Evolutionary conservation across 2,888 invertebrate genomes (phyloP), one percentile per base, ranked within the genome.

Genomic region (Tridacna gigas): DNA sequence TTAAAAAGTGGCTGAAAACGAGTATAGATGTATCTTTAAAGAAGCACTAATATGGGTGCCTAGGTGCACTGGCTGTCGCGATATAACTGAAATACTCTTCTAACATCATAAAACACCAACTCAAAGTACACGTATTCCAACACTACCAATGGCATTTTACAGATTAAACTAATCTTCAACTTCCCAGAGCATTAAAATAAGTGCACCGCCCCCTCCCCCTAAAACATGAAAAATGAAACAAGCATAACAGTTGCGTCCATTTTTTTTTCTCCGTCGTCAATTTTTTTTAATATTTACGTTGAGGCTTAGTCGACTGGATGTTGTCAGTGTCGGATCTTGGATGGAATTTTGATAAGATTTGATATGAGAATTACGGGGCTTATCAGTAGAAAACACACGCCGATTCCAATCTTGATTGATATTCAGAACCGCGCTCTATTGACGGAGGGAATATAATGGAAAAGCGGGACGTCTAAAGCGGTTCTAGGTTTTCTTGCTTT

Each of bases 271-370:
- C 13, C 65, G 3, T 3, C 12, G 45, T 69, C 45, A 20, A n/a
- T 66, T 66, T 66, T 66, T 60, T 60, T 60, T 18, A 25, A 63
- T 22, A 22, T 45, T 37, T 69, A 69, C 18, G 37, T 45, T 26
- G 12, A 15, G 69, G 74, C 61, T 45, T 20, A 74, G 74, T 25
- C 28, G 74, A 78, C 80, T 78, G 80, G 79, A 48, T 76, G 82
- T 82, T 79, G 87, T 81, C 83, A 77, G 78, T 71, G 69, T 75
- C 48, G 69, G 83, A 81, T 79, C 80, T 79, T 56, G 74, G 75
- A 67, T 45, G 75, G 82, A 84, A 77, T 79, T 79, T 81, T 87
- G 87, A 87, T 87, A 87, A 87, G 84, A 85, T 87, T 87, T 79
- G 84, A 87, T 87, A 87, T 80, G 81, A 80, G 85, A 82, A 79